phyloP scores from a whole-genome alignment of 2,888 invertebrate species.

The Acanthosepion pharaonis region DNA sequence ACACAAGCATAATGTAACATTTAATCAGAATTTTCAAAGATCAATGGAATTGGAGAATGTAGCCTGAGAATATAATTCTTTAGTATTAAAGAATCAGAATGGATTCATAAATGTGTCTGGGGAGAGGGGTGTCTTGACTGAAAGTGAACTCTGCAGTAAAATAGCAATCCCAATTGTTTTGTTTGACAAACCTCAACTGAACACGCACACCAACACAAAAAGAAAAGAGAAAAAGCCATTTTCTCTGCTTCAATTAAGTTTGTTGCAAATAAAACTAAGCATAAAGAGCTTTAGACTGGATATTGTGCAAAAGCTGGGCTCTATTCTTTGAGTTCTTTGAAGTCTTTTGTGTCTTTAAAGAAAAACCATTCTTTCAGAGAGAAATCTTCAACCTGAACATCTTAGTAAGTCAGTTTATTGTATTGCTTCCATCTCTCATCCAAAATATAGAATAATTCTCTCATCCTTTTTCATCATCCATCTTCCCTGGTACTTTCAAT shows the following conservation, averaged over 20 bases:
- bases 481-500: slow-evolving; percentile 16
- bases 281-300: slow-evolving; percentile 20
- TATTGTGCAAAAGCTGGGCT: slow-evolving; percentile 1
- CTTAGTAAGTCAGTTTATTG: slow-evolving; percentile 33
- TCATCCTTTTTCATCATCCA: background rate
- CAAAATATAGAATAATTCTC: slow-evolving; percentile 21
- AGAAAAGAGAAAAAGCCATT: background rate
- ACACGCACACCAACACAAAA: slow-evolving; percentile 17
- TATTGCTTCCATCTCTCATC: slow-evolving; percentile 6
- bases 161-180: slow-evolving; percentile 6
- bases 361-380: background rate
- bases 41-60: background rate
- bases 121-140: background rate
- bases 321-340: background rate
- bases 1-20: background rate
- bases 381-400: background rate
- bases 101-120: background rate
- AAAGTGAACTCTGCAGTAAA: slow-evolving; percentile 17
- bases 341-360: slow-evolving; percentile 21
- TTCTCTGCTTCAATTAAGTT: slow-evolving; percentile 17
- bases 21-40: background rate
- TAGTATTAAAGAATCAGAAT: background rate
- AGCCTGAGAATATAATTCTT: background rate
- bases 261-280: background rate
- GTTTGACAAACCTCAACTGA: background rate